These are phyloP conservation scores for Ceratina japonica DNA, from an alignment of 1,140 invertebrate genomes.

Conservation along the genomic window DNA sequence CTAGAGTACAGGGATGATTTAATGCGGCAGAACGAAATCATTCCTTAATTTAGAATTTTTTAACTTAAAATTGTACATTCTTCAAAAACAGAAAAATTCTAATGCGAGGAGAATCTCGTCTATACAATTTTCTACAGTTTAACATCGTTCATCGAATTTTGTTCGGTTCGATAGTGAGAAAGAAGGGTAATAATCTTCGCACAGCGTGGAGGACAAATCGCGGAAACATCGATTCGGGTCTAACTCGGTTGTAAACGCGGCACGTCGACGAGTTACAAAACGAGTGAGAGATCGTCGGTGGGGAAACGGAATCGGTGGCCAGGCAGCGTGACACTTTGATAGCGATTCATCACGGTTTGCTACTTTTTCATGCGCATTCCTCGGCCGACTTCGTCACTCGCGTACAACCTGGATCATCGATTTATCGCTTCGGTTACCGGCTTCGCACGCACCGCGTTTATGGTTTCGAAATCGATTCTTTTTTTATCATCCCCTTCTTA, in stretches of 20 bases:
- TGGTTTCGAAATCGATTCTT: conserved; percentile 32
- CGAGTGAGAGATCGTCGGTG: background rate
- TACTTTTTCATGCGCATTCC: conserved; percentile 50
- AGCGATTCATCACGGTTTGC: conserved; percentile 48
- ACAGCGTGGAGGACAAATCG: background rate
- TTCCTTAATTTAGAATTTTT: no score
- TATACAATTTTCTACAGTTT: no score
- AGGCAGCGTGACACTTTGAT: conserved; percentile 50
- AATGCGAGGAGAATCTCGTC: no score
- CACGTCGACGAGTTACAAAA: conserved; percentile 27
- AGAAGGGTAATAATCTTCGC: background rate
- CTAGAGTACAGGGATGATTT: no score
- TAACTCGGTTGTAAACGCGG: conserved; percentile 34
- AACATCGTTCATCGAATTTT: background rate
- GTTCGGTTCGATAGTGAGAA: background rate
- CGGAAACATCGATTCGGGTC: conserved; percentile 17
- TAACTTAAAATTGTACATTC: no score
- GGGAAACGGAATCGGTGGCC: conserved; percentile 18
- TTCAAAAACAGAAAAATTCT: no score
- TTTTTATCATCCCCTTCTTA: conserved; percentile 1
- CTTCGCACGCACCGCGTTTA: conserved; percentile 41
- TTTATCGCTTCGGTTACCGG: conserved; percentile 46
- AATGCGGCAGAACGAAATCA: no score
- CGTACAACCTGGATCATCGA: conserved; percentile 32
- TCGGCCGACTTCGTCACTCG: conserved; percentile 38